Percentiles rank a stretch among this genome's conserved stretches.
These are phyloP conservation scores for Alcedo atthis DNA, from an alignment of 2,797 vertebrate species.

Conservation along the genomic window DNA sequence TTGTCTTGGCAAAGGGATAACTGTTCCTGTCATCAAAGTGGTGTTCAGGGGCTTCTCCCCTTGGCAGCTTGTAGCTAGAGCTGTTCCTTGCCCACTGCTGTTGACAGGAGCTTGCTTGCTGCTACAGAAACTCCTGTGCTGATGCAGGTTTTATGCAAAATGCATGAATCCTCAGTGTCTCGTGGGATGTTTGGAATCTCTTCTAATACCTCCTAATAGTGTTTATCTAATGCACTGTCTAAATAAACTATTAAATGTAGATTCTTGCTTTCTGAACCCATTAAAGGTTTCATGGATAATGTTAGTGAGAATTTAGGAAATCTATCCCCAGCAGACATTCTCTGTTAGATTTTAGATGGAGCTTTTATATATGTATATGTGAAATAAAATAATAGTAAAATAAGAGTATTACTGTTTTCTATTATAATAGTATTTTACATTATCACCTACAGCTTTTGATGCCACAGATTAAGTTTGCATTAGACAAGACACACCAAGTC, in stretches of 20 bases:
- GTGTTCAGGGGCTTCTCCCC: neutral
- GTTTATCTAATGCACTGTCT: constrained; percentile 29
- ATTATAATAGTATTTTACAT: neutral
- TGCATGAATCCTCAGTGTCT: neutral
- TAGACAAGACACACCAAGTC: neutral
- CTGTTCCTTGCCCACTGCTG: neutral
- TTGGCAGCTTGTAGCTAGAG: neutral
- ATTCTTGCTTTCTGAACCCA: constrained; percentile 16
- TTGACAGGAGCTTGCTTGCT: neutral
- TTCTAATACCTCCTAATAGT: constrained; percentile 30
- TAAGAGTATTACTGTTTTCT: neutral
- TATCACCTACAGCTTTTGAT: neutral
- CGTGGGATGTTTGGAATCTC: constrained; percentile 12
- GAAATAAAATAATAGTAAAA: neutral
- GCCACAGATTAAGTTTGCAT: neutral
- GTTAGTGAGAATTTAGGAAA: neutral
- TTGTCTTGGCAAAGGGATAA: neutral
- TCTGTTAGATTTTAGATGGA: neutral
- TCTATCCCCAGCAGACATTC: neutral
- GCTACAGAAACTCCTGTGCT: neutral
- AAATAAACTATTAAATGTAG: constrained; percentile 37
- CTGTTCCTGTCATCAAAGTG: neutral
- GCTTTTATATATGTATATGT: neutral
- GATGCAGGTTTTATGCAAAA: constrained; percentile 39
- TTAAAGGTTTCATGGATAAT: neutral